phyloP scores from a whole-genome alignment of 1,140 invertebrate species.

The Rhagoletis zephyria region DNA sequence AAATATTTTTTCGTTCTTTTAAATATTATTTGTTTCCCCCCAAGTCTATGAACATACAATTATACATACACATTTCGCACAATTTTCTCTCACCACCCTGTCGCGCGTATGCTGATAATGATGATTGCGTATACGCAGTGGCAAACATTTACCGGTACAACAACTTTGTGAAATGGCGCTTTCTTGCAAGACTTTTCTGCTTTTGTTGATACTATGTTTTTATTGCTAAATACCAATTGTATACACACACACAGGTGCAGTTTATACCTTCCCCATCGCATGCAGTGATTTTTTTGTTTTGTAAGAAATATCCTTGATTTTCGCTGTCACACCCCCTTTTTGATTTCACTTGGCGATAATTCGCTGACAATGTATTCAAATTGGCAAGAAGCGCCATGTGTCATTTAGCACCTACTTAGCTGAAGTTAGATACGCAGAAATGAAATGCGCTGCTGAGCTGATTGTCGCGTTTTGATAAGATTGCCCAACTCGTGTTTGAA shows the following conservation, averaged over 20 bases:
- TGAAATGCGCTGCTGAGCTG: not conserved
- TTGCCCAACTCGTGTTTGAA: not conserved
- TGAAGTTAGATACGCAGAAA: not conserved
- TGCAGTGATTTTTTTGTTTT: not conserved
- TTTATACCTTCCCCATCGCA: no score
- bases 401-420: not conserved
- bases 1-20: not conserved
- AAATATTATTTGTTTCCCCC: not conserved
- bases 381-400: not conserved
- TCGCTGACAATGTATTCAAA: not conserved
- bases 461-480: not conserved
- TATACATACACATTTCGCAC: not conserved
- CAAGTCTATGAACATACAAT: not conserved
- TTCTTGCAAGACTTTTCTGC: not conserved
- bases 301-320: no score
- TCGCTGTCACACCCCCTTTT: not conserved
- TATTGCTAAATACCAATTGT: not conserved
- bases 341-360: constrained; percentile 27
- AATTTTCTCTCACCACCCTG: not conserved
- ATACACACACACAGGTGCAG: not conserved
- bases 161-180: not conserved
- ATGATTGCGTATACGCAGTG: constrained; percentile 48
- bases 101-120: not conserved
- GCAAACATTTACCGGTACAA: not conserved
- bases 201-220: not conserved